Evolutionary conservation across 2,797 vertebrate species (phyloP), one percentile per base, ranked within the genome.

Genomic region (Lepus townsendii): DNA sequence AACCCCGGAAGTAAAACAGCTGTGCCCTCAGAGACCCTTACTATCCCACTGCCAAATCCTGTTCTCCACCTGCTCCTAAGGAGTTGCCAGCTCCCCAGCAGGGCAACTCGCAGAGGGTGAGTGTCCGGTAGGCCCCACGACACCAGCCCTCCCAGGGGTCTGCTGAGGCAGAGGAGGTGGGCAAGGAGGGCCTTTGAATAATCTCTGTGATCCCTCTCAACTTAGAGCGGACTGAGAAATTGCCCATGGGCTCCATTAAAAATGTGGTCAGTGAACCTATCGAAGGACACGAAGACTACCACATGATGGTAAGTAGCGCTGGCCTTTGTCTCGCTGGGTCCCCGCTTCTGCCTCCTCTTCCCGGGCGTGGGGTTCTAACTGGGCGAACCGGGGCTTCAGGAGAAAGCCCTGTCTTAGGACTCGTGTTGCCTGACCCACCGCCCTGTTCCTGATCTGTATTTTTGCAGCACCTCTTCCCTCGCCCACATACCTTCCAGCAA

Each of bases 241-340:
- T 99, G 97, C 99, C 99, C 50, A 99, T 99, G 99, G 99, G 99
- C 97, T 99, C 99, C 98, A 99, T 99, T 98, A 99, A 99, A 99
- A 99, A 99, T 92, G 99, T 99, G 98, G 98, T 99, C 98, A 99
- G 99, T 98, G 99, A 99, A 98, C 99, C 99, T 97, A 99, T 99
- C 90, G 99, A 99, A 99, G 99, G 98, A 98, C 99, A 99, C 5
- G 99, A 99, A 87, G 99, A 99, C 98, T 99, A 99, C 98, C 98
- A 99, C 98, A 99, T 99, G 99, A 99, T 99, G 99, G 99, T 99
- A 98, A 99, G 98, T 98, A 94, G 0, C 0, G 79, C 78, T 86
- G 11, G 89, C 90, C 88, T 47, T 6, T 2, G 52, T 88, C 83
- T 66, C 17, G 2, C 75, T 7, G 8, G 83, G 4, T 60, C 20